phyloP scores from a whole-genome alignment of 2,797 vertebrate genomes.

The Coendou prehensilis region DNA sequence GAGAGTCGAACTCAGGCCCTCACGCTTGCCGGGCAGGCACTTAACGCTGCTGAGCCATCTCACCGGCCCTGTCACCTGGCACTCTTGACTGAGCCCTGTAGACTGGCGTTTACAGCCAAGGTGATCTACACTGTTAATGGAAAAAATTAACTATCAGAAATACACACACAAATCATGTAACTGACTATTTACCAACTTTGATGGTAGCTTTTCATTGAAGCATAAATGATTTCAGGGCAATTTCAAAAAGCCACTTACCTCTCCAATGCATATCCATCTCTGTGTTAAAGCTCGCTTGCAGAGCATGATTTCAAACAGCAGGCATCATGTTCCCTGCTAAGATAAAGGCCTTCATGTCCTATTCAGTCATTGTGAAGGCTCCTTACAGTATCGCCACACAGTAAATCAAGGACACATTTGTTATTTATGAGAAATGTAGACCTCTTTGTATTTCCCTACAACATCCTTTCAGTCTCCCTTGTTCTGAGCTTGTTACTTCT shows the following conservation, averaged over 20 bases:
- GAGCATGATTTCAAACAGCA: conserved; percentile 50
- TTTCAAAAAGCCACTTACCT: conserved; percentile 70
- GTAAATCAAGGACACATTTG: conserved; percentile 55
- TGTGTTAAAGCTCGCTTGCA: neutral
- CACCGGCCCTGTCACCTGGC: neutral
- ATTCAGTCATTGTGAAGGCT: conserved; percentile 46
- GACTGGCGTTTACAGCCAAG: conserved; percentile 49
- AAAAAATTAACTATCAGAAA: conserved; percentile 56
- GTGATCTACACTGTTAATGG: conserved; percentile 61
- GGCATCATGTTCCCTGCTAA: conserved; percentile 27
- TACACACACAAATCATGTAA: conserved; percentile 52
- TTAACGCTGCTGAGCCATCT: too few species aligned
- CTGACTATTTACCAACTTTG: conserved; percentile 47
- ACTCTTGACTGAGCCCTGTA: conserved; percentile 54
- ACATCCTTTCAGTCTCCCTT: neutral
- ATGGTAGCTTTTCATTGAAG: conserved; percentile 22
- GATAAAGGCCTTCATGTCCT: conserved; percentile 56
- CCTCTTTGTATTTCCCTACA: conserved; percentile 18
- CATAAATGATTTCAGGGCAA: conserved; percentile 59
- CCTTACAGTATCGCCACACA: neutral
- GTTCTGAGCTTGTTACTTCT: conserved; percentile 38
- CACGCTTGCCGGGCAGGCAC: too few species aligned
- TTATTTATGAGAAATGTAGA: conserved; percentile 47
- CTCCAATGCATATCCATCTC: conserved; percentile 17
- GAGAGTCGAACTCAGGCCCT: too few species aligned